These are phyloP conservation scores for Pyrochroa serraticornis DNA, from an alignment of 2,888 invertebrate species.

Conservation along the genomic window DNA sequence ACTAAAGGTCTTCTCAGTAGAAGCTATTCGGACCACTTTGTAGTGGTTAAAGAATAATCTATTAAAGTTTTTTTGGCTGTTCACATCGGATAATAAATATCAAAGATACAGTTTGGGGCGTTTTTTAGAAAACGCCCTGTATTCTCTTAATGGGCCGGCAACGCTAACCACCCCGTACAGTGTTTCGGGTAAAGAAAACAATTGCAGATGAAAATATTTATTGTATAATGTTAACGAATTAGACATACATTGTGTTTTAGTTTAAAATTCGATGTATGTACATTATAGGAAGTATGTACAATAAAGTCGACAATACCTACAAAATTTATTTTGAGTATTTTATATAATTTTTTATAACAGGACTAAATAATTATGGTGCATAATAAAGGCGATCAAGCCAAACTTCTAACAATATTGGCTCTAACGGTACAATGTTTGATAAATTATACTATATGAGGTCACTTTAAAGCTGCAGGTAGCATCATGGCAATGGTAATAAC, in stretches of 20 bases:
- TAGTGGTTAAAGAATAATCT: too few relatives aligned
- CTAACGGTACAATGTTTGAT: slow-evolving; percentile 3
- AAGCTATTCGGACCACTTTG: too few relatives aligned
- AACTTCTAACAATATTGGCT: slow-evolving; percentile 23
- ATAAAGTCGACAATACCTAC: slow-evolving; percentile 25
- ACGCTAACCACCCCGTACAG: too few relatives aligned
- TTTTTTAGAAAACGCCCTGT: too few relatives aligned
- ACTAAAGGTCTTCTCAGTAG: too few relatives aligned
- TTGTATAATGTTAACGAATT: slow-evolving; percentile 38
- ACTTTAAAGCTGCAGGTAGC: slow-evolving; percentile 26
- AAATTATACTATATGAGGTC: slow-evolving; percentile 21
- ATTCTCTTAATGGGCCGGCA: too few relatives aligned
- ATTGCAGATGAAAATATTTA: slow-evolving; percentile 41
- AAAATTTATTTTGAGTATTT: slow-evolving; percentile 28
- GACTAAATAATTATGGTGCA: slow-evolving; percentile 27
- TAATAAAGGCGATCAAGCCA: slow-evolving; percentile 24
- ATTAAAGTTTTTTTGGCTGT: too few relatives aligned
- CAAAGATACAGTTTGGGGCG: too few relatives aligned
- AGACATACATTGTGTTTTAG: slow-evolving; percentile 35
- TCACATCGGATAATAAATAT: too few relatives aligned
- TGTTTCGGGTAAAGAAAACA: background rate
- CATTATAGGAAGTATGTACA: slow-evolving; percentile 36
- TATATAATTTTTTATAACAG: slow-evolving; percentile 10
- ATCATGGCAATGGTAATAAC: slow-evolving; percentile 5
- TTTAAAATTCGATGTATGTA: slow-evolving; percentile 42